A percentile compares a stretch with the other conserved stretches of the same genome.
phyloP scores from a whole-genome alignment of 2,113 vertebrate species.

The Hiodon tergisus region DNA sequence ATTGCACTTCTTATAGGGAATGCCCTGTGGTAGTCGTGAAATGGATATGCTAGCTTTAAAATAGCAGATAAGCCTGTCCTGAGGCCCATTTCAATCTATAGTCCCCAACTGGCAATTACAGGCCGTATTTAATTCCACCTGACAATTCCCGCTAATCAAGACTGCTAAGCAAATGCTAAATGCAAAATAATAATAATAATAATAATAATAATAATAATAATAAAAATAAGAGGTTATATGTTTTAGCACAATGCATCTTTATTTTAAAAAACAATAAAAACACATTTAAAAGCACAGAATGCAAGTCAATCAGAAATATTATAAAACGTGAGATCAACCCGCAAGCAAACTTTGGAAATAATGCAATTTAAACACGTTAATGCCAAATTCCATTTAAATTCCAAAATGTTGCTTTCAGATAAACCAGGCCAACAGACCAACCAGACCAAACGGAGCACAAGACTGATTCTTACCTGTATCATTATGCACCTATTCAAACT shows the following conservation, averaged over 20 bases:
- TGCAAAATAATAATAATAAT: no score
- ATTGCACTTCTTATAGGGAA: background rate
- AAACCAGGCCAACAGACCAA: constrained; percentile 26
- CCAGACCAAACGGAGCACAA: constrained; percentile 31
- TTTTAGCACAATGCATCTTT: background rate
- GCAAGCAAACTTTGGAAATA: constrained; percentile 62
- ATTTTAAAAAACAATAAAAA: background rate
- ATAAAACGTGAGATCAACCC: constrained; percentile 6
- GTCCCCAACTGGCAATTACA: constrained; percentile 21
- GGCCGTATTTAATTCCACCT: constrained; percentile 19
- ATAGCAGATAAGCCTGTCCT: constrained; percentile 27
- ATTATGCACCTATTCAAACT: constrained; percentile 27
- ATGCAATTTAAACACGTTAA: constrained; percentile 56
- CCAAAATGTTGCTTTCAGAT: constrained; percentile 60
- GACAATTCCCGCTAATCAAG: constrained; percentile 40
- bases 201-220: constrained; percentile 22
- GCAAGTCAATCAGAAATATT: constrained; percentile 33
- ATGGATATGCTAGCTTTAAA: constrained; percentile 10
- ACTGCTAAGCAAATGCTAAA: constrained; percentile 19
- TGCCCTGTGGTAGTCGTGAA: background rate
- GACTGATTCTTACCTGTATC: constrained; percentile 40
- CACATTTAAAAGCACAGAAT: constrained; percentile 25
- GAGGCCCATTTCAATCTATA: constrained; percentile 40
- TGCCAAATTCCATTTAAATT: constrained; percentile 55
- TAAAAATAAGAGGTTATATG: constrained; percentile 32